Evolutionary conservation across 2,888 invertebrate species (phyloP), one percentile per base, ranked within the genome.

Genomic region (Polyommatus iphigenia): DNA sequence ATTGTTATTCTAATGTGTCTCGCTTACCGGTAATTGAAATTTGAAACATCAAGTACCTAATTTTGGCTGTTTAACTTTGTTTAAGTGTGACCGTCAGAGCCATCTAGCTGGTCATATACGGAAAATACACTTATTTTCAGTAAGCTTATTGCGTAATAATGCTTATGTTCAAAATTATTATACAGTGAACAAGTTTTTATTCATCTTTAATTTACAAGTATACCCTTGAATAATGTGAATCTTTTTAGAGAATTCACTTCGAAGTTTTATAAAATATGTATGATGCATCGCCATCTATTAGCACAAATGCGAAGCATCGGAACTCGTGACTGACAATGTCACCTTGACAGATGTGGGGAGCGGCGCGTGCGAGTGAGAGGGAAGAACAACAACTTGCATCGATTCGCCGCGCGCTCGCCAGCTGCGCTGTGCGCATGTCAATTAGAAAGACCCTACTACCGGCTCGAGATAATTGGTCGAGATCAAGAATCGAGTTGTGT

Each of bases 361-460:
- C 81, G 80, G 76, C 46, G 82, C 72, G 89, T 82, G 82, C 41
- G 85, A 91, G 77, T 50, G 88, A 84, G 89, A 91, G 71, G 83
- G 83, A 90, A 90, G 89, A 93, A 92, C 84, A 94, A 93, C 93
- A 93, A 89, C 81, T 85, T 82, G 85, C 91, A 94, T 94, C 93
- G 93, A 94, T 94, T 93, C 87, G 86, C 88, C 89, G 90, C 89
- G 18, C 54, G 54, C 18, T 54, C 18, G 54, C 90, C 89, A 89
- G 83, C 82, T 82, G 85, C 85, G 46, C 46, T 46, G 10, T 46
- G 46, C 46, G 93, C 93, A 93, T 92, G 92, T 89, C 92, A 91
- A 90, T 86, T 89, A 86, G 86, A 77, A 59, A 77, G 1, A 73
- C 78, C 57, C 18, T 80, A 87, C 84, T 85, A 83, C 81, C 87